phyloP scores from a whole-genome alignment of 2,797 vertebrate genomes.

The Dromococcyx pavoninus region DNA sequence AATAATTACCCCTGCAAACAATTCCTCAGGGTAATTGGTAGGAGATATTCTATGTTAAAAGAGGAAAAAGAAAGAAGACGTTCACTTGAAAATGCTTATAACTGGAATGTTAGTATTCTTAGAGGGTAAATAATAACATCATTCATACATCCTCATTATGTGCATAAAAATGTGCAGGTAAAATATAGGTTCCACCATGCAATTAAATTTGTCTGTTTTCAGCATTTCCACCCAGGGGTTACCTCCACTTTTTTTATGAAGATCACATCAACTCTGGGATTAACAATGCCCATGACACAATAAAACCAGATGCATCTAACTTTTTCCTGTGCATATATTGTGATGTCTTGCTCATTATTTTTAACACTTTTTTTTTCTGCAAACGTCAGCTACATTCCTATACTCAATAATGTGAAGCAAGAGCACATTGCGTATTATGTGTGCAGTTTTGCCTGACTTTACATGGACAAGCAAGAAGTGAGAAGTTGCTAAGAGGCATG shows the following conservation, averaged over 20 bases:
- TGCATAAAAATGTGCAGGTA: neutral
- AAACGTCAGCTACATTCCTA: neutral
- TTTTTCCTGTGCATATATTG: neutral
- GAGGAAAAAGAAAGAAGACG: neutral
- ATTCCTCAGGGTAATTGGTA: neutral
- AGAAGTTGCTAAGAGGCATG: neutral
- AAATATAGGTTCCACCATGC: neutral
- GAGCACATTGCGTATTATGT: neutral
- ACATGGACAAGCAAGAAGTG: neutral
- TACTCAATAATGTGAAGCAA: neutral
- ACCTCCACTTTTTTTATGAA: neutral
- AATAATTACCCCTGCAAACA: neutral
- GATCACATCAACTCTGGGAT: neutral
- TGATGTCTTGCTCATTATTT: neutral
- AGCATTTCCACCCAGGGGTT: neutral
- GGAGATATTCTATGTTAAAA: neutral
- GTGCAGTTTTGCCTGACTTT: neutral
- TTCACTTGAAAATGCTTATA: neutral
- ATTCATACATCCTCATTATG: neutral
- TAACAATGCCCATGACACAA: neutral
- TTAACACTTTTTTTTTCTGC: neutral
- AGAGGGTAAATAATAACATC: neutral
- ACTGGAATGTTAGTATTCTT: neutral
- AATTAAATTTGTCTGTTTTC: neutral
- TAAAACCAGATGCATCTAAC: neutral